Conservation (phyloP, 2,797 vertebrate genomes). For the Sebastiscus tertius region DNA sequence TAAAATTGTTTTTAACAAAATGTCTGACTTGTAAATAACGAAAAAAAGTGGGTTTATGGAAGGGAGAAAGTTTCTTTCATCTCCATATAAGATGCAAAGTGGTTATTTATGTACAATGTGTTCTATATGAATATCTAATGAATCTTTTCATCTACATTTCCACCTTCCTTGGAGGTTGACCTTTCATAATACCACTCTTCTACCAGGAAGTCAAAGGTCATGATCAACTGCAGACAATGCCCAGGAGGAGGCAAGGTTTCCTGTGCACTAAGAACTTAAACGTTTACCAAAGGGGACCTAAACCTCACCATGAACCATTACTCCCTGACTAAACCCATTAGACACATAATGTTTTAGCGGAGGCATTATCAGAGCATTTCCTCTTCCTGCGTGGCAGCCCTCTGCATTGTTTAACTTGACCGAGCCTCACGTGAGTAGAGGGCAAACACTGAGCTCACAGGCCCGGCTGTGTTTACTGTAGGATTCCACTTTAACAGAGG, state of each 20-base stretch:
- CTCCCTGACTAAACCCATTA: not conserved
- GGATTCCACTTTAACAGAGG: conserved; percentile 30
- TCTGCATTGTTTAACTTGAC: conserved; percentile 54
- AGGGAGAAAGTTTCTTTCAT: too few species aligned
- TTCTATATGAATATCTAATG: not conserved
- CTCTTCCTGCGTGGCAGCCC: conserved; percentile 42
- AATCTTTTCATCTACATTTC: not conserved
- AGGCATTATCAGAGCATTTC: conserved; percentile 21
- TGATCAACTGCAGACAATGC: not conserved
- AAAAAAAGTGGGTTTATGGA: too few species aligned
- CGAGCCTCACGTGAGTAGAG: conserved; percentile 5
- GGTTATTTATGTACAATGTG: too few species aligned
- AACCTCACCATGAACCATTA: accelerated
- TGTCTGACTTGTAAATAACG: too few species aligned
- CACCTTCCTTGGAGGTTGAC: not conserved
- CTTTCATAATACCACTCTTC: not conserved
- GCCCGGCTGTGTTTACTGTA: conserved; percentile 38
- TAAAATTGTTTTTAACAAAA: too few species aligned
- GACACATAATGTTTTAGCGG: not conserved
- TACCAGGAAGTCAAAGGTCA: not conserved
- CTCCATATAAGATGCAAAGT: too few species aligned
- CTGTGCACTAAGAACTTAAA: not conserved
- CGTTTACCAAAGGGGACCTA: not conserved
- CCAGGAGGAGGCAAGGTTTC: not conserved
- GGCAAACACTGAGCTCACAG: conserved; percentile 38